Conservation (phyloP, 2,888 invertebrate genomes). For the Cantharis nigra region DNA sequence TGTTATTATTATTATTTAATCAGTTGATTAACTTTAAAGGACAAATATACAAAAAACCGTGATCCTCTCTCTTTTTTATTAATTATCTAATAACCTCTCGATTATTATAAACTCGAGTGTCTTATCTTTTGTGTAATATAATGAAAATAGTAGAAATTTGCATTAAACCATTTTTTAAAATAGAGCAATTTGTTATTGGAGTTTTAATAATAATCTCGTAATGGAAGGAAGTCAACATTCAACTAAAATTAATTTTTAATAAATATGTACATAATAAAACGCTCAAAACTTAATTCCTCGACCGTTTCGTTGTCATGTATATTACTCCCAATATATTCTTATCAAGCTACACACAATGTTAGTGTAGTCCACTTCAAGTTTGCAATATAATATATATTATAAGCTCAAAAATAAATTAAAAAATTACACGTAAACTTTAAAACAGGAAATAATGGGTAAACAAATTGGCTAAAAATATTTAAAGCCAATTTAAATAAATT, state of each 20-base stretch:
- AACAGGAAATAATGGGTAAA: neutral
- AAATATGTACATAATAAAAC: constrained; percentile 3
- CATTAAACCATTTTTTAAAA: neutral
- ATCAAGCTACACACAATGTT: constrained; percentile 27
- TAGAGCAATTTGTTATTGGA: neutral
- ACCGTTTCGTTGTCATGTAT: constrained; percentile 26
- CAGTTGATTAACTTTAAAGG: neutral
- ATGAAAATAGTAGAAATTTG: neutral
- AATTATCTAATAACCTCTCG: neutral
- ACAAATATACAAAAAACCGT: neutral
- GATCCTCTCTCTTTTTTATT: neutral
- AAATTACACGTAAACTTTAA: neutral
- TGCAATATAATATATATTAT: neutral
- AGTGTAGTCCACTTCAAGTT: constrained; percentile 18
- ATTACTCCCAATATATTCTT: constrained; percentile 27
- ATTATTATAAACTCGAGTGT: neutral
- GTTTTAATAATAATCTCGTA: neutral
- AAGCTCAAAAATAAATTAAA: neutral
- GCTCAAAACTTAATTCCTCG: constrained; percentile 24
- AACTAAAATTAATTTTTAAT: neutral
- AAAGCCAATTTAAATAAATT: neutral
- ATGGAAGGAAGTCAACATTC: neutral
- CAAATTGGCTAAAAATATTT: neutral
- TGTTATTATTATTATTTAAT: neutral
- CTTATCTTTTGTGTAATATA: neutral